These are phyloP conservation scores for Miniopterus natalensis DNA, from an alignment of 2,113 vertebrate species.

Conservation along the genomic window DNA sequence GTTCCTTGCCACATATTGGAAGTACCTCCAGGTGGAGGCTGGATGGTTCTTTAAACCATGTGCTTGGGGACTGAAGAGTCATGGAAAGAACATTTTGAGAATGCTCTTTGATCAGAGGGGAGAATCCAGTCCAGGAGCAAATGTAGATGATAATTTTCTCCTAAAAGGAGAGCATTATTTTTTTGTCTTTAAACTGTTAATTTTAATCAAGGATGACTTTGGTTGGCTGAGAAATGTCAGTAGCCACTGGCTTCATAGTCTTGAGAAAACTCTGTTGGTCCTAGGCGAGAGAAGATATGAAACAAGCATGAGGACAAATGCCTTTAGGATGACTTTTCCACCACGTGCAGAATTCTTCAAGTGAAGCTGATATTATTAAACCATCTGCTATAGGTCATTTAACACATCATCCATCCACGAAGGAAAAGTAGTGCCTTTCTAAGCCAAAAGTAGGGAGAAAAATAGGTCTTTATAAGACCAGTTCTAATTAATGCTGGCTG, in stretches of 20 bases:
- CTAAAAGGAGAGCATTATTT: background rate
- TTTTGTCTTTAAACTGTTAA: background rate
- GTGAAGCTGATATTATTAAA: constrained; percentile 56
- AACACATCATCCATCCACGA: constrained; percentile 43
- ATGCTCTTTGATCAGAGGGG: background rate
- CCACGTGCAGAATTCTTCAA: background rate
- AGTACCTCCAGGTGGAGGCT: background rate
- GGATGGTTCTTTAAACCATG: background rate
- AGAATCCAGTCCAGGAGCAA: background rate
- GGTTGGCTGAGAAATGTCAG: background rate
- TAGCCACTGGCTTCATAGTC: background rate
- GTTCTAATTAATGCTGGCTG: constrained; percentile 23
- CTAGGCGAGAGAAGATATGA: background rate
- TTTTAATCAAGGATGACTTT: background rate
- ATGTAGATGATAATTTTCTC: background rate
- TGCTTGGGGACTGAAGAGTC: background rate
- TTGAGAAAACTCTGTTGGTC: background rate
- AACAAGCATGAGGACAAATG: background rate
- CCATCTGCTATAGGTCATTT: constrained; percentile 49
- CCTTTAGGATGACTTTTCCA: constrained; percentile 41
- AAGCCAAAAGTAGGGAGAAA: constrained; percentile 48
- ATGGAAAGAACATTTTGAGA: background rate
- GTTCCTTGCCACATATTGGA: background rate
- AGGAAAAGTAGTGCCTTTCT: constrained; percentile 12
- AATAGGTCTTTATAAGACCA: constrained; percentile 47